phyloP scores from a whole-genome alignment of 2,797 vertebrate genomes.

The Nyctalus aviator region DNA sequence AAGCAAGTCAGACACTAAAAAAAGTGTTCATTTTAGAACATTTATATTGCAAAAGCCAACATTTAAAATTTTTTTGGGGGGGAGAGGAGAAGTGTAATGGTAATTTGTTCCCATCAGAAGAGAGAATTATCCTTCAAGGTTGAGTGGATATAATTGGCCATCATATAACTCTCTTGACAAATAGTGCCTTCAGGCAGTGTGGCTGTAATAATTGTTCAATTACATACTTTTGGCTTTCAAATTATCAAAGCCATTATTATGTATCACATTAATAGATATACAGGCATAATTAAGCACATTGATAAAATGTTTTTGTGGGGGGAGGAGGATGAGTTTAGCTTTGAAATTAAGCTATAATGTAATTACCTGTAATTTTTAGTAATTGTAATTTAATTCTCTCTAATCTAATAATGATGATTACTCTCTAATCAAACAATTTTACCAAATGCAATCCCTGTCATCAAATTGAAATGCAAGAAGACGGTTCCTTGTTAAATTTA shows the following conservation, averaged over 20 bases:
- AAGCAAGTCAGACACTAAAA: background rate
- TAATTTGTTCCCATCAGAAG: conserved; percentile 89
- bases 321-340: conserved; percentile 74
- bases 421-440: conserved; percentile 78
- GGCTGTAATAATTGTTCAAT: conserved; percentile 90
- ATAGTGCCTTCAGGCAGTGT: conserved; percentile 88
- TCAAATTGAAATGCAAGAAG: conserved; percentile 40
- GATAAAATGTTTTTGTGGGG: conserved; percentile 79
- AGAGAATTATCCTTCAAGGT: conserved; percentile 91
- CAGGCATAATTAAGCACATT: conserved; percentile 80
- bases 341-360: conserved; percentile 82
- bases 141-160: conserved; percentile 89
- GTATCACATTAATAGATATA: conserved; percentile 83
- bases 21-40: background rate
- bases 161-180: conserved; percentile 90
- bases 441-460: conserved; percentile 59
- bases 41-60: conserved; percentile 70
- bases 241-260: conserved; percentile 86
- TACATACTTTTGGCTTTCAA: conserved; percentile 88
- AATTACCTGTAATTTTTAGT: conserved; percentile 83
- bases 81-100: conserved; percentile 77
- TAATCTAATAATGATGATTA: conserved; percentile 81
- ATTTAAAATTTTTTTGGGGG: conserved; percentile 70
- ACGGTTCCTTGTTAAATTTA: conserved; percentile 37
- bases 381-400: conserved; percentile 77